These are phyloP conservation scores for Ursus arctos DNA, from an alignment of 2,113 vertebrate genomes.

Conservation along the genomic window DNA sequence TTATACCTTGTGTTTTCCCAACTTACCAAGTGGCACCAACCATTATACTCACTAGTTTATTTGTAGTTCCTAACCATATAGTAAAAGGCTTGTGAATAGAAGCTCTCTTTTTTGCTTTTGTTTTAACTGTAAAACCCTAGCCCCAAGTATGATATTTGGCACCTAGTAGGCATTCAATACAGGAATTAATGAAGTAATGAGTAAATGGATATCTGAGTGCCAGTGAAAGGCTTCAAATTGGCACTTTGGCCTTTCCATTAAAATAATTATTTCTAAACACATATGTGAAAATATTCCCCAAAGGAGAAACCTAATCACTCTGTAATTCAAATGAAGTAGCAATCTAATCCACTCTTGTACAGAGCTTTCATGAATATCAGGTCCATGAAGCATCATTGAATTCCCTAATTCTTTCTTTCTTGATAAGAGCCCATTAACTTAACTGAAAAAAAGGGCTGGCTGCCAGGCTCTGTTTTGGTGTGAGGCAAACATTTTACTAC, in stretches of 20 bases:
- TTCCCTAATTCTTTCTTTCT: slow-evolving; percentile 46
- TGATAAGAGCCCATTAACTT: slow-evolving; percentile 54
- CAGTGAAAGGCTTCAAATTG: not conserved
- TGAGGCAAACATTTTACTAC: not conserved
- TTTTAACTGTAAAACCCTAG: not conserved
- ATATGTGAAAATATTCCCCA: slow-evolving; percentile 50
- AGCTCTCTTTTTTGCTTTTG: not conserved
- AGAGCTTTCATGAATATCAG: slow-evolving; percentile 35
- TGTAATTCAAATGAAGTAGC: slow-evolving; percentile 64
- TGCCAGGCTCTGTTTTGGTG: slow-evolving; percentile 10
- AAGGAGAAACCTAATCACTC: slow-evolving; percentile 42
- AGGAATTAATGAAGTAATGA: not conserved
- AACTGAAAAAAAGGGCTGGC: slow-evolving; percentile 1
- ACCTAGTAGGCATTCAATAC: not conserved
- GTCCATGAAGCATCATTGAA: not conserved
- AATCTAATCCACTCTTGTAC: not conserved
- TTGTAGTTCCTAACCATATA: not conserved
- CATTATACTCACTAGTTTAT: not conserved
- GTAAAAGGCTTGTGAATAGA: not conserved
- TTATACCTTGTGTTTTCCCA: not conserved
- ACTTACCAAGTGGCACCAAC: not conserved
- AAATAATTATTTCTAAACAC: slow-evolving; percentile 66
- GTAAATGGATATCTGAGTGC: not conserved
- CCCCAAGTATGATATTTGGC: not conserved
- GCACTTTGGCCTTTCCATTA: slow-evolving; percentile 20